Evolutionary conservation across 2,113 vertebrate genomes (phyloP).

Genomic region (Scopus umbretta): DNA sequence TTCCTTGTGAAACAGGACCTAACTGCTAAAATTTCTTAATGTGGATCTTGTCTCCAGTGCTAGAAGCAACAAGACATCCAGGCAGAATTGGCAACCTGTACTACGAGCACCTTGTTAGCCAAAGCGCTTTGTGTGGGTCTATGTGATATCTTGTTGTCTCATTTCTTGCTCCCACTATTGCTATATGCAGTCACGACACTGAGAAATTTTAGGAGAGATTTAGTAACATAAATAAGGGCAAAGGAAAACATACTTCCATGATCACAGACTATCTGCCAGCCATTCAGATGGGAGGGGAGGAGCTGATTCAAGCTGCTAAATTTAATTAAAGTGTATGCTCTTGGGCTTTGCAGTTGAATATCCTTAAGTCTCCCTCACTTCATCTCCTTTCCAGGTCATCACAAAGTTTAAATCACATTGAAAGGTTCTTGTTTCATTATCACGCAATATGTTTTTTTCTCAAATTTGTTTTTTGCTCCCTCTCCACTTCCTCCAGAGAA

Average conservation of each 20-base stretch:
- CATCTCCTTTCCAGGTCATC: neutral
- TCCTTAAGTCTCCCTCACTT: neutral
- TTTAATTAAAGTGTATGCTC: conserved; percentile 57
- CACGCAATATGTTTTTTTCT: neutral
- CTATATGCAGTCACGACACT: conserved; percentile 13
- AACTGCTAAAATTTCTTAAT: neutral
- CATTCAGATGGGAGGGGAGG: conserved; percentile 38
- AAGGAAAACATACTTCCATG: conserved; percentile 13
- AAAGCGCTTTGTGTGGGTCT: neutral
- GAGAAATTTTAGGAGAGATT: conserved; percentile 37
- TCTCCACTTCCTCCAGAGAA: neutral
- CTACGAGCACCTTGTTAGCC: neutral
- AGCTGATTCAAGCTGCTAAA: conserved; percentile 42
- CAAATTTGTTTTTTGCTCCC: neutral
- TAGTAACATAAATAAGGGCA: conserved; percentile 42
- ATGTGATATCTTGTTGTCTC: conserved; percentile 1
- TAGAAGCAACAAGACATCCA: neutral
- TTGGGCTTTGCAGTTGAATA: neutral
- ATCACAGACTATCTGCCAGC: conserved; percentile 37
- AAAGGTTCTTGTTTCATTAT: neutral
- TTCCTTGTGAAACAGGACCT: neutral
- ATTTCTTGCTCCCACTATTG: conserved; percentile 49
- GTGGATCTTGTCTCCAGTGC: neutral
- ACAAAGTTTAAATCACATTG: neutral
- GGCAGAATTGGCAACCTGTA: neutral